Base-by-base conservation (phyloP, 2,113 vertebrate species). In the Anarhynchus alexandrinus region DNA sequence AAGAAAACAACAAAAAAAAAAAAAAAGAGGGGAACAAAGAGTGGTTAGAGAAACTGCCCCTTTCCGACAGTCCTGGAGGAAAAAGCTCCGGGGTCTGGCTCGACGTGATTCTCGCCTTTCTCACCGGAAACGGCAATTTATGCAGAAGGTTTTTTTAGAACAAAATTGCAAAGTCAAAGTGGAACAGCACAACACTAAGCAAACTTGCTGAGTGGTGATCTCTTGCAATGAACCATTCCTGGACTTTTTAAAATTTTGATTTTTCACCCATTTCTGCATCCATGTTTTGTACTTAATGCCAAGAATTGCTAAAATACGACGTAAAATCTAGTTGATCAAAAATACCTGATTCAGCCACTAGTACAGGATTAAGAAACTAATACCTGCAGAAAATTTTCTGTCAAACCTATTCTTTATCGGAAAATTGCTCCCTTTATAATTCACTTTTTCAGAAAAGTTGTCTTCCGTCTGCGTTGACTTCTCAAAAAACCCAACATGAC, bases 401-500 rank as follows among this genome's bases (percentile, higher is more conserved):
- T n/a, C 58, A 49, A 38, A 26, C 9, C 26, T 16, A 12, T 40
- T 76, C 32, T 54, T 69, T 11, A n/a, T 16, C 29, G 43, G 14
- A 38, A 59, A 89, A 52, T 12, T 2, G 3, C 5, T 82, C 22
- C 27, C 34, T 71, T 81, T 66, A 7, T 32, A 77, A 65, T 10
- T 3, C 9, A 6, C 18, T 59, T 86, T 55, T 82, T 71, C 38
- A 64, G 52, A 47, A 71, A 78, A 70, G 7, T 22, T 36, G 3
- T 15, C 36, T 38, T 32, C 12, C 15, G 3, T 66, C 38, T 57
- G 36, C 5, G 34, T 40, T 55, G 12, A 4, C 12, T 51, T 67
- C 65, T 81, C 10, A 2, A 64, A 70, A 91, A 69, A 21, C 0
- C 2, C 1, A 51, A 32, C 9, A 5, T 2, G 8, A 26, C 0